Percentiles rank a stretch among this genome's conserved stretches.
These are phyloP conservation scores for Andrena cerasifolii DNA, from an alignment of 1,140 invertebrate species.

Conservation along the genomic window DNA sequence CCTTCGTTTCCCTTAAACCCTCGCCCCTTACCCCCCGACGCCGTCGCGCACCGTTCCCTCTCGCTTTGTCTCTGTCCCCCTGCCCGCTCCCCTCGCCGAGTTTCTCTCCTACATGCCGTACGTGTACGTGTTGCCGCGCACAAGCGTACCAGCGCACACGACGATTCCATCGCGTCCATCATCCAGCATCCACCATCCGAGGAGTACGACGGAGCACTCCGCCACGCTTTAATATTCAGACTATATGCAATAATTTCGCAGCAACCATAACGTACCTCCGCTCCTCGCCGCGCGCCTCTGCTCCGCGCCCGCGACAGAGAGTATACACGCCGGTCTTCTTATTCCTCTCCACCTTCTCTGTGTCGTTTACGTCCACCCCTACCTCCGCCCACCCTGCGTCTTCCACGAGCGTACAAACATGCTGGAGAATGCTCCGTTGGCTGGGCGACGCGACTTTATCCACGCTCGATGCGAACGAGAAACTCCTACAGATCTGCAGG, in stretches of 20 bases:
- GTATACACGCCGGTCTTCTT: constrained; percentile 35
- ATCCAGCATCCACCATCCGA: constrained; percentile 53
- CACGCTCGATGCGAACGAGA: too few species aligned
- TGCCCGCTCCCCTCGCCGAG: neutral
- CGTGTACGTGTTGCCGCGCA: neutral
- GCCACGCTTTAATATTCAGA: constrained; percentile 81
- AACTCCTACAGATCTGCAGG: too few species aligned
- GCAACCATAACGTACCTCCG: constrained; percentile 72
- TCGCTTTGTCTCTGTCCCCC: constrained; percentile 40
- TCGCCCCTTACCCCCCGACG: constrained; percentile 23
- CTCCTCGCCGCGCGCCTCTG: constrained; percentile 11
- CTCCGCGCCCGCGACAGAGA: constrained; percentile 21
- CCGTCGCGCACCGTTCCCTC: constrained; percentile 19
- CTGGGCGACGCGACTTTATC: neutral
- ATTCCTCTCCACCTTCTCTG: neutral
- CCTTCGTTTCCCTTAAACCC: constrained; percentile 57
- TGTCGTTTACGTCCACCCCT: constrained; percentile 12
- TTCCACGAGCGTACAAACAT: neutral
- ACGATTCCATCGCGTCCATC: constrained; percentile 60
- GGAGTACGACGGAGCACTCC: constrained; percentile 73
- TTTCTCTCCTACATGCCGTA: neutral
- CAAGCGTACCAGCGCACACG: constrained; percentile 31
- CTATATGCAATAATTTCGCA: constrained; percentile 82
- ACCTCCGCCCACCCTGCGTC: neutral
- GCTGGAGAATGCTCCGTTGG: too few species aligned